phyloP scores from a whole-genome alignment of 30 jellyfish, hydroid and myxozoan genomes.

The Rhopilema esculentum region DNA sequence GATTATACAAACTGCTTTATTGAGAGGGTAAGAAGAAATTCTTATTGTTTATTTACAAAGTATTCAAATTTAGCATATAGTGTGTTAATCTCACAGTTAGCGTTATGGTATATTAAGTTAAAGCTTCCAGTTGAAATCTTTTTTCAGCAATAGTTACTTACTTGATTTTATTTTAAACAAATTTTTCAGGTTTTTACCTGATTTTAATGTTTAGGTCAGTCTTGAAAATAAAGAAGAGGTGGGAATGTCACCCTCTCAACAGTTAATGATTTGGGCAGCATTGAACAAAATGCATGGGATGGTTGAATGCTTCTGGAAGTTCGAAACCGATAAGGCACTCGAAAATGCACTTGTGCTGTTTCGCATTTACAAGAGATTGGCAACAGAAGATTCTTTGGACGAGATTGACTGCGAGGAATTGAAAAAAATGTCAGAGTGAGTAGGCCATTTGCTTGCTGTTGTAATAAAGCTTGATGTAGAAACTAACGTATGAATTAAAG shows the following conservation, averaged over 20 bases:
- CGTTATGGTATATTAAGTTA: no score
- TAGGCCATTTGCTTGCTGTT: background rate
- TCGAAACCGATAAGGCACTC: conserved; percentile 22
- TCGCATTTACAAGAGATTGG: conserved; percentile 13
- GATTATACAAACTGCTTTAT: conserved; percentile 23
- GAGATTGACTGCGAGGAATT: conserved; percentile 24
- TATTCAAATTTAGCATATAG: background rate
- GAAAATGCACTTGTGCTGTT: conserved; percentile 27
- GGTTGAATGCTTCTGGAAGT: conserved; percentile 41
- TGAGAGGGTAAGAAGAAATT: background rate
- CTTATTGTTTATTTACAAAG: background rate
- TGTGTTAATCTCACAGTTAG: background rate
- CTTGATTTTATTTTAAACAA: background rate
- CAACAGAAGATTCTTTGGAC: background rate
- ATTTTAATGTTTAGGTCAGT: background rate
- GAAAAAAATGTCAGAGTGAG: conserved; percentile 2
- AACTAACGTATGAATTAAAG: background rate
- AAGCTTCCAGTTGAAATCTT: no score
- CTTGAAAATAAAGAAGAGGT: background rate
- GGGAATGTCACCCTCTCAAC: conserved; percentile 22
- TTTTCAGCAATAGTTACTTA: background rate
- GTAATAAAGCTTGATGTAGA: background rate
- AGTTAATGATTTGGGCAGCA: conserved; percentile 56
- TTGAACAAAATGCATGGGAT: conserved; percentile 20
- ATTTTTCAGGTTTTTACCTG: background rate